Conservation (phyloP, 1,140 invertebrate species). For the Ostrea edulis region DNA sequence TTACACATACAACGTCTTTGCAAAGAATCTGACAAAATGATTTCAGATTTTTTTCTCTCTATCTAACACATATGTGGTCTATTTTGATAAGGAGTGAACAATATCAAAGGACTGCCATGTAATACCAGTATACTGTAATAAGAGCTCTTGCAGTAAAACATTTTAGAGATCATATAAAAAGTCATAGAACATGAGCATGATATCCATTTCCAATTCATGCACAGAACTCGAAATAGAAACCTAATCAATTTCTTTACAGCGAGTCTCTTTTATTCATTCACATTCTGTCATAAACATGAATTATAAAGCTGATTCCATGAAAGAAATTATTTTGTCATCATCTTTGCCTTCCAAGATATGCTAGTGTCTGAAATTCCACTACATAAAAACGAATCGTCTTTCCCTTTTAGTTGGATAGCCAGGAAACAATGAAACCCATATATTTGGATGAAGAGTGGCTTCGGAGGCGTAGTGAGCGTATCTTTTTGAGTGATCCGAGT, state of each 20-base stretch:
- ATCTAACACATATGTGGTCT: too few relatives aligned
- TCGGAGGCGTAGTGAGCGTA: slow-evolving; percentile 78
- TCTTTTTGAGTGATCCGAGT: slow-evolving; percentile 79
- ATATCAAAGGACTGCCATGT: too few relatives aligned
- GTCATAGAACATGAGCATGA: too few relatives aligned
- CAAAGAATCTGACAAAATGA: background rate
- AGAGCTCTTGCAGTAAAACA: too few relatives aligned
- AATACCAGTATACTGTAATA: too few relatives aligned
- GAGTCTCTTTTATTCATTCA: background rate
- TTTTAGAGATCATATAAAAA: too few relatives aligned
- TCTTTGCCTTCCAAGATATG: background rate
- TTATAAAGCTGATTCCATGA: background rate
- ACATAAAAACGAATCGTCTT: background rate
- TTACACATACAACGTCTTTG: background rate
- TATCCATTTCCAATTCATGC: too few relatives aligned
- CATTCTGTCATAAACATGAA: background rate
- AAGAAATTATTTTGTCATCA: background rate
- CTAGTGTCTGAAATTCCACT: background rate
- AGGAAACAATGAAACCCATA: slow-evolving; percentile 68
- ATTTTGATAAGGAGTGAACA: too few relatives aligned
- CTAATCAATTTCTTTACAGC: too few relatives aligned
- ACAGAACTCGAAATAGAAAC: too few relatives aligned
- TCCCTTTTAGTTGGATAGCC: slow-evolving; percentile 55
- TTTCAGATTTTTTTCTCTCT: too few relatives aligned
- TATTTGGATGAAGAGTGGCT: slow-evolving; percentile 78